These are phyloP conservation scores for Paradoxurus hermaphroditus DNA, from an alignment of 2,113 vertebrate genomes.

Conservation along the genomic window DNA sequence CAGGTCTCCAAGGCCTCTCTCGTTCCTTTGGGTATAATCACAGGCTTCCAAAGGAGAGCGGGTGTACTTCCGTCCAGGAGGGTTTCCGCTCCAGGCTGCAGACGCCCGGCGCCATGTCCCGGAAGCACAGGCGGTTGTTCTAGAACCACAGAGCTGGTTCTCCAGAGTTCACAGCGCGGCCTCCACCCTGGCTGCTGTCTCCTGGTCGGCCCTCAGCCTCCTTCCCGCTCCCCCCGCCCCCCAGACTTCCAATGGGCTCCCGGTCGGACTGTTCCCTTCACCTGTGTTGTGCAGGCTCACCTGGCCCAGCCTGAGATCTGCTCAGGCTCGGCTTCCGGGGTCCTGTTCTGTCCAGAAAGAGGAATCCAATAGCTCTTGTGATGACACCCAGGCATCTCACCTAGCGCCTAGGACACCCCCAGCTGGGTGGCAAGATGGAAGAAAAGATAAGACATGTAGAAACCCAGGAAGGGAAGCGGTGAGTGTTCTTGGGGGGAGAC, in stretches of 20 bases:
- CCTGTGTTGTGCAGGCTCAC: background rate
- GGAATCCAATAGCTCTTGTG: background rate
- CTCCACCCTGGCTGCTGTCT: rapidly evolving
- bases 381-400: too few relatives aligned
- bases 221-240: too few relatives aligned
- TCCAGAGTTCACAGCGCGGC: rapidly evolving
- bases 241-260: background rate
- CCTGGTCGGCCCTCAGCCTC: background rate
- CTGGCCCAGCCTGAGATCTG: background rate
- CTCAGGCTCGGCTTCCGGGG: background rate
- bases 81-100: background rate
- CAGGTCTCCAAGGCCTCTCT: background rate
- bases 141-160: background rate
- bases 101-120: background rate
- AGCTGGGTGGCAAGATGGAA: background rate
- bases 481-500: too few relatives aligned
- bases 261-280: background rate
- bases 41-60: background rate
- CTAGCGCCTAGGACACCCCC: background rate
- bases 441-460: background rate
- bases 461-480: background rate
- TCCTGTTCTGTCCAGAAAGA: background rate
- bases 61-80: background rate
- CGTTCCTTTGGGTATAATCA: background rate
- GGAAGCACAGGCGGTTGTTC: background rate